Base-by-base conservation (phyloP, 2,888 invertebrate genomes). In the Ariolimax columbianus region DNA sequence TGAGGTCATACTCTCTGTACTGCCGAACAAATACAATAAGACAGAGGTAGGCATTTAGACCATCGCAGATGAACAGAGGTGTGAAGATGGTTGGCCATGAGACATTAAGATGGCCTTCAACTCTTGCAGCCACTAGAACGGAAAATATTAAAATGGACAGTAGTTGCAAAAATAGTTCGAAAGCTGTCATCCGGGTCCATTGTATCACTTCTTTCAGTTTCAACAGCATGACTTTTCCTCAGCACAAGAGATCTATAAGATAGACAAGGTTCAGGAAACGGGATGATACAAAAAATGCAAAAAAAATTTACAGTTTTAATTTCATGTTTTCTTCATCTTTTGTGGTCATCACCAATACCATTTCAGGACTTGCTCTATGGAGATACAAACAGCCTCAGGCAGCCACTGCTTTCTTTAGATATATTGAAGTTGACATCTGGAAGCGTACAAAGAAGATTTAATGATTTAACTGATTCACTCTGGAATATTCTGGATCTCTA, bases 181-280 rank as follows among this genome's bases (percentile, higher is more conserved):
- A 98, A 86, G 97, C 96, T 33, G 99, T 98, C 81, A 99, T 95
- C 89, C 98, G 98, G 83, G 98, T 95, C 99, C 98, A 99, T 89
- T 96, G 96, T 78, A 97, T 97, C 86, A 99, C 95, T 94, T 99
- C 98, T 89, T 96, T 96, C 83, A 98, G 94, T 79, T 97, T 97
- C 94, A 98, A 97, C 94, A 97, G 97, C 97, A 97, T 97, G 73
- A 23, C 30, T 79, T 0, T 40, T 72, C 38, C 1, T 72, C 70
- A 40, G 70, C 70, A 26, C 23, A 40, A 72, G 40, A 26, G 23
- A 40, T 72, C 40, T 38, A 23, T 40, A 36, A 19, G 36, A 23
- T 11, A 36, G 23, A 19, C 17, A 4, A 19, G 26, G 59, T 26
- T 11, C 19, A 26, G 26, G 7, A 19, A 26, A 59, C 17, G 59